Evolutionary conservation across 2,113 vertebrate species (phyloP).

Genomic region (Peromyscus californicus): DNA sequence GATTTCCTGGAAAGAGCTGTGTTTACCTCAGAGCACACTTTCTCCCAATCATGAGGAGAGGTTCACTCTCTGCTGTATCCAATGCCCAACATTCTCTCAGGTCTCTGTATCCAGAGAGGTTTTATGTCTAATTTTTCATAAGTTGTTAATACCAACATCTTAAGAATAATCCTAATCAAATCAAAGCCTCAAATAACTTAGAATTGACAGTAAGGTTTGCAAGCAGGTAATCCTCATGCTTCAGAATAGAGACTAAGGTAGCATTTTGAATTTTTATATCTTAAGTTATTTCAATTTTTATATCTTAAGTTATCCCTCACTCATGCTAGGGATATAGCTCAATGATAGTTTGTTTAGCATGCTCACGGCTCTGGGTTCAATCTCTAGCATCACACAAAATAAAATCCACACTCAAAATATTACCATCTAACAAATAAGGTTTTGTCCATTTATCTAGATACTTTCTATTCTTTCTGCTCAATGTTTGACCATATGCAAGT

Average conservation of each 20-base stretch:
- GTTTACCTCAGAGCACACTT: no score
- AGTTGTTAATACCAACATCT: no score
- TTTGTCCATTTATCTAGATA: not conserved
- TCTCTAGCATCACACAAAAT: not conserved
- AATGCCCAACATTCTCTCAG: no score
- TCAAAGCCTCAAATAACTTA: no score
- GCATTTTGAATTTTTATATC: conserved; percentile 32
- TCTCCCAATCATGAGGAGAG: no score
- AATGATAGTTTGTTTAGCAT: not conserved
- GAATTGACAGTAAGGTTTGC: no score
- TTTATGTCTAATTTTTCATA: no score
- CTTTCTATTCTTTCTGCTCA: not conserved
- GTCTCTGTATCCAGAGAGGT: no score
- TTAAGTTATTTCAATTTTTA: conserved; percentile 40
- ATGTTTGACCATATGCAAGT: conserved; percentile 39
- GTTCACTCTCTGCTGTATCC: no score
- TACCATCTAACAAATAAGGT: not conserved
- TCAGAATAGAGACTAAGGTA: not conserved
- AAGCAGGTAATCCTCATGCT: no score
- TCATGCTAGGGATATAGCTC: not conserved
- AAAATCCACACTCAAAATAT: not conserved
- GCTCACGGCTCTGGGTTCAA: not conserved
- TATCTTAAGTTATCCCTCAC: not conserved
- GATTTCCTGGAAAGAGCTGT: no score
- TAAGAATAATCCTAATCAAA: not conserved